A percentile compares a stretch with the other conserved stretches of the same genome.
phyloP scores from a whole-genome alignment of 1,140 invertebrate species.

The Steinernema feltiae region DNA sequence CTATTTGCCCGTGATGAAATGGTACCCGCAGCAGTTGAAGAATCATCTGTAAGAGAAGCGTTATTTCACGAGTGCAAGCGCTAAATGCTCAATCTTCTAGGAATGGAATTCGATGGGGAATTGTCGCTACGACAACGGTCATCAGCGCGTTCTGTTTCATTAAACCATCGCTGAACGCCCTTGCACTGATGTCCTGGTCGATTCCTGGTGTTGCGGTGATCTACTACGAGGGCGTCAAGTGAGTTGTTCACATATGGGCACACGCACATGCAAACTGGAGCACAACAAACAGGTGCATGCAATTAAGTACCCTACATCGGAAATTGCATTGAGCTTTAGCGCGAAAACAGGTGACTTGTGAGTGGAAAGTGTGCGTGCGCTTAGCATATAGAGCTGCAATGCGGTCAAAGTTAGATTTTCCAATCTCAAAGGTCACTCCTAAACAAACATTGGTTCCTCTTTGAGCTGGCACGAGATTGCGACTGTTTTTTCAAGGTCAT shows the following conservation, averaged over 20 bases:
- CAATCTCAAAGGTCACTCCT: no score
- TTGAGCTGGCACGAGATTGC: no score
- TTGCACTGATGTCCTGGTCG: constrained; percentile 52
- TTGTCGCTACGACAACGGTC: constrained; percentile 41
- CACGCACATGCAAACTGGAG: not conserved
- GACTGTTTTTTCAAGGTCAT: no score
- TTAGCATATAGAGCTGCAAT: no score
- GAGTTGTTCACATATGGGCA: not conserved
- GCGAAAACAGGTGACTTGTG: no score
- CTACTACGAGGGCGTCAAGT: constrained; percentile 49
- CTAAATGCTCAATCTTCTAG: constrained; percentile 7
- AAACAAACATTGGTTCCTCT: no score
- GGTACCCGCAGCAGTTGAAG: constrained; percentile 36
- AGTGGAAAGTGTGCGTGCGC: no score
- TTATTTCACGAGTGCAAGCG: not conserved
- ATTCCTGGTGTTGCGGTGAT: constrained; percentile 46
- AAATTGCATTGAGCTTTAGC: no score
- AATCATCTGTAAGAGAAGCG: constrained; percentile 39
- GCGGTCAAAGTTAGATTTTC: no score
- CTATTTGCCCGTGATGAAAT: constrained; percentile 50
- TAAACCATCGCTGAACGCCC: constrained; percentile 53
- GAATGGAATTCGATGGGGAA: constrained; percentile 36
- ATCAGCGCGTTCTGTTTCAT: constrained; percentile 51
- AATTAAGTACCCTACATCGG: not conserved
- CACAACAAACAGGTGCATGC: not conserved